These are phyloP conservation scores for Alaudala cheleensis DNA, from an alignment of 2,113 vertebrate genomes.

Conservation along the genomic window DNA sequence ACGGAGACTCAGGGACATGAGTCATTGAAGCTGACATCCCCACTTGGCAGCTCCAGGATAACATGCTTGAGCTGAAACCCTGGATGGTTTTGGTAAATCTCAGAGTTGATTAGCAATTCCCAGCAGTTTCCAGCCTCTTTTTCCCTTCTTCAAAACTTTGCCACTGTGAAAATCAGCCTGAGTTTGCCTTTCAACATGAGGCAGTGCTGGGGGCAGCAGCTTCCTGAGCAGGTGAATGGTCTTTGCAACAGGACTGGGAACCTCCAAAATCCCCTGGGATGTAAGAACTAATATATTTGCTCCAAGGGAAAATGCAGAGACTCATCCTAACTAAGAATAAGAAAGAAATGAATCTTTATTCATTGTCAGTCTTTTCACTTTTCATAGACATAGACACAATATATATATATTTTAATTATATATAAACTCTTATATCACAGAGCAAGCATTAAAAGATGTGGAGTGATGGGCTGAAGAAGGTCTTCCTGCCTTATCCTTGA, in stretches of 20 bases:
- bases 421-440: neutral
- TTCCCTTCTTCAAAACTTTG: neutral
- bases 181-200: neutral
- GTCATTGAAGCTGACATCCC: neutral
- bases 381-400: no score
- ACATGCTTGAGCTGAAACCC: neutral
- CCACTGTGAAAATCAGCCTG: neutral
- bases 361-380: neutral
- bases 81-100: neutral
- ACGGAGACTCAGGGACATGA: neutral
- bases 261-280: neutral
- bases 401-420: no score
- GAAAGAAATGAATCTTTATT: neutral
- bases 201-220: neutral
- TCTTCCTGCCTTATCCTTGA: neutral
- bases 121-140: neutral
- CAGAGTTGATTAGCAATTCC: neutral
- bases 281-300: neutral
- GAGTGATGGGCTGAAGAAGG: neutral
- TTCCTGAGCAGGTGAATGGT: neutral
- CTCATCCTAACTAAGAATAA: no score
- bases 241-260: accelerated
- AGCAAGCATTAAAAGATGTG: neutral
- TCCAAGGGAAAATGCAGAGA: neutral
- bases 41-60: neutral